Evolutionary conservation across 2,113 vertebrate genomes (phyloP).

Genomic region (Pipra filicauda): DNA sequence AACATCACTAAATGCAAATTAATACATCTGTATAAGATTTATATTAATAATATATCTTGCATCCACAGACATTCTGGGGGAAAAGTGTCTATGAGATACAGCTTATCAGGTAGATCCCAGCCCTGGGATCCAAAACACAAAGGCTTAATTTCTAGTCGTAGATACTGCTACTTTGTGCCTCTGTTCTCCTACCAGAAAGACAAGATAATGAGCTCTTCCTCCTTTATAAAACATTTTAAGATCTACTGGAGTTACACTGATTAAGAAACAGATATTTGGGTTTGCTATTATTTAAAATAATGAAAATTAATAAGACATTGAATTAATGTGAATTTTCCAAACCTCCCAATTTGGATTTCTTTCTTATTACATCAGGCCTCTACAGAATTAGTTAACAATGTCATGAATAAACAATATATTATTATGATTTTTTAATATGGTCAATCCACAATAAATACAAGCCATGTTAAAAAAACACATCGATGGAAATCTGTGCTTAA

Average conservation of each 20-base stretch:
- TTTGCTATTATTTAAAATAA: slow-evolving; percentile 20
- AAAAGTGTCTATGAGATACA: not conserved
- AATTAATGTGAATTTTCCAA: slow-evolving; percentile 17
- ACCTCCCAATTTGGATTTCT: not conserved
- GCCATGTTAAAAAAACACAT: not conserved
- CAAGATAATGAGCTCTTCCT: slow-evolving; percentile 25
- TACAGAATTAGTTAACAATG: slow-evolving; percentile 4
- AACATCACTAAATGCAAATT: not conserved
- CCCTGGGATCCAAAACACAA: not conserved
- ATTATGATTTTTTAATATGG: not conserved
- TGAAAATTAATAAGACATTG: not conserved
- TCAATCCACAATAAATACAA: not conserved
- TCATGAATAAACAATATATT: not conserved
- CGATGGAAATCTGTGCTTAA: not conserved
- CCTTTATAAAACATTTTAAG: slow-evolving; percentile 9
- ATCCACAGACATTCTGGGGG: not conserved
- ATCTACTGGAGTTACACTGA: slow-evolving; percentile 15
- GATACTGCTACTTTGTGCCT: slow-evolving; percentile 16
- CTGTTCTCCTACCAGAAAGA: slow-evolving; percentile 21
- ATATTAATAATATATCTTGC: not conserved
- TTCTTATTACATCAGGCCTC: not conserved
- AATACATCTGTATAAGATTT: not conserved
- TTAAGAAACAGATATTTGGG: slow-evolving; percentile 24
- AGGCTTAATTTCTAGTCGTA: not conserved
- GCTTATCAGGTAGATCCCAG: slow-evolving; percentile 5